Base-by-base conservation (phyloP, 2,888 invertebrate species). In the Ecdyonurus torrentis region DNA sequence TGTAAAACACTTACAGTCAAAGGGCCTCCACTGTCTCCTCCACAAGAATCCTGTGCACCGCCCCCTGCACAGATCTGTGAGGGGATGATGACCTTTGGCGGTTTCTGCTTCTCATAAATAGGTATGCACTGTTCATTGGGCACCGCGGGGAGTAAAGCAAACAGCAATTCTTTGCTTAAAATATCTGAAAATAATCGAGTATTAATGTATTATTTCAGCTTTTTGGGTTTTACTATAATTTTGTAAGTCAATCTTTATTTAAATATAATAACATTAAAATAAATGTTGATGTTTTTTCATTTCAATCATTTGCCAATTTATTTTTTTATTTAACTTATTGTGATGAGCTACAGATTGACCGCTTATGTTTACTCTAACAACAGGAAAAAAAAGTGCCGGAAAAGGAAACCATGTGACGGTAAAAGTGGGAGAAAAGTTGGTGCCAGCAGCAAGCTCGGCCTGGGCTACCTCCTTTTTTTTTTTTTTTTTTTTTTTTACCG, bases 1-100 rank as follows among this genome's bases (percentile, higher is more conserved):
- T n/a, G n/a, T n/a, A n/a, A n/a, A n/a, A n/a, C n/a, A n/a, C n/a
- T 37, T 55, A 55, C 55, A 65, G 67, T 66, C 2, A 70, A 64
- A 1, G 70, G 69, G 2, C 70, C 69, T 0, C 70, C 69, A 53
- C 66, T 66, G 67, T 69, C 69, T 1, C 68, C 67, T 23, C 66
- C 64, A 25, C 68, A 68, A 5, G 67, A 67, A 63, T 67, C 68
- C 25, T 58, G 53, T 5, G 61, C 52, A n/a, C 53, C 23, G 2
- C 63, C 63, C 7, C 55, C 61, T 52, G 61, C 68, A 59, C 68
- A 68, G 52, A 68, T 59, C 24, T 68, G 68, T 7, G 55, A 55
- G 5, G n/a, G 7, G 22, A 55, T 55, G 10, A 55, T 55, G 5
- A 10, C 7, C 55, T 5, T 18, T 52, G n/a, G 18, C 18, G n/a